Evolutionary conservation across 1,140 invertebrate genomes (phyloP), one percentile per base, ranked within the genome.

Genomic region (Danaus melanippus): DNA sequence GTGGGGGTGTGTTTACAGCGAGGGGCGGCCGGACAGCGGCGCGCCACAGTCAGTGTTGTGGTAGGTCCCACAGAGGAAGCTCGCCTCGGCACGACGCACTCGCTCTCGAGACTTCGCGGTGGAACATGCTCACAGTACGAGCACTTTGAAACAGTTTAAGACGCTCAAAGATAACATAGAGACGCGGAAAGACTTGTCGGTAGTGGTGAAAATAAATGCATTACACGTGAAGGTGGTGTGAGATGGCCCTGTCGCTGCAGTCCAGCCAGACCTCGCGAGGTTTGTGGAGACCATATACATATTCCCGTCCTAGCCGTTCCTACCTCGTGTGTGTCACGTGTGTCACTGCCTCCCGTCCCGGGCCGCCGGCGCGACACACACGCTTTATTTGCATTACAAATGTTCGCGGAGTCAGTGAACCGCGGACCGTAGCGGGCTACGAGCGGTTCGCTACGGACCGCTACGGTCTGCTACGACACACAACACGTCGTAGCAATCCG

Each of bases 241-340:
- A 80, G 71, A 88, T 88, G 87, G 85, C 85, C 62, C 69, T 87
- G 62, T 87, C 85, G 71, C 71, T 88, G 77, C 87, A 86, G 71
- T 85, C 83, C 56, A 74, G 78, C 69, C 84, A 86, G 67, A 86
- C 79, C 66, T 74, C 77, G 8, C 78, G 86, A 86, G 86, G 86
- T 88, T 71, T 63, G 82, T 85, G 68, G 42, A 59, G 46, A 60
- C 67, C 70, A 63, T 50, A 43, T n/a, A n/a, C n/a, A n/a, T 66
- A 59, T 58, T 60, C 61, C 51, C 56, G 77, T 86, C 84, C 84
- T 61, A 67, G 80, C 81, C 74, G 75, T 79, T 79, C 69, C 69
- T 79, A 78, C 69, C 69, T 71, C 74, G 69, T 63, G 62, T 68
- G 61, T 64, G 77, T 54, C 80, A 73, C 81, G 83, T 80, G 83